Evolutionary conservation across 2,797 vertebrate species (phyloP).

Genomic region (Mus caroli): DNA sequence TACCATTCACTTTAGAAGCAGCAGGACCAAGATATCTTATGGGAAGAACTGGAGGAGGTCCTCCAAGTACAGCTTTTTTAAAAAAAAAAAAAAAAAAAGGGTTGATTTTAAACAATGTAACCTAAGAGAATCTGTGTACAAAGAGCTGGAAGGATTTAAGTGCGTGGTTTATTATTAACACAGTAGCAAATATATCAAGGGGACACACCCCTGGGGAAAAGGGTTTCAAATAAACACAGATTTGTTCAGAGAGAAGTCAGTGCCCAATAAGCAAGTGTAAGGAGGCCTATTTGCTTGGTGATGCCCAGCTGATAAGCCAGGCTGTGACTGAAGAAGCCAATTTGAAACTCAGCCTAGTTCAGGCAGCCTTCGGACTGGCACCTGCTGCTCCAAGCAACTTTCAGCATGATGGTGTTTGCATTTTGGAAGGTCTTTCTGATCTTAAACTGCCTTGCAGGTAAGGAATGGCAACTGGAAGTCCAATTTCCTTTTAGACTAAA

Average conservation of each 20-base stretch:
- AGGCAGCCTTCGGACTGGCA: slow-evolving; percentile 63
- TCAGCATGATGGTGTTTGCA: slow-evolving; percentile 58
- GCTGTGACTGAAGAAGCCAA: slow-evolving; percentile 76
- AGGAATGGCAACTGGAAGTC: slow-evolving; percentile 74
- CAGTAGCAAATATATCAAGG: slow-evolving; percentile 81
- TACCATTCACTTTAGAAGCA: not conserved
- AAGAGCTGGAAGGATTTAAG: slow-evolving; percentile 76
- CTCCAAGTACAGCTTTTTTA: slow-evolving; percentile 52
- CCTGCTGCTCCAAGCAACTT: slow-evolving; percentile 9
- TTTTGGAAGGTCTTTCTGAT: slow-evolving; percentile 85
- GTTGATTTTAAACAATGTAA: slow-evolving; percentile 73
- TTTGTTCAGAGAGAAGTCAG: slow-evolving; percentile 83
- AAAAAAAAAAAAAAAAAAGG: too few relatives aligned
- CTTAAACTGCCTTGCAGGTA: slow-evolving; percentile 87
- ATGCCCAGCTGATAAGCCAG: slow-evolving; percentile 87
- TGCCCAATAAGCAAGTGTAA: slow-evolving; percentile 80
- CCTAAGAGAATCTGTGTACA: slow-evolving; percentile 75
- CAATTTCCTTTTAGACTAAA: slow-evolving; percentile 49
- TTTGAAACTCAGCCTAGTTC: slow-evolving; percentile 72
- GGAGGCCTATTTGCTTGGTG: slow-evolving; percentile 85
- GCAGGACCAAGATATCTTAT: not conserved
- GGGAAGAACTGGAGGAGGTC: not conserved
- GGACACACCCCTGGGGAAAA: slow-evolving; percentile 79
- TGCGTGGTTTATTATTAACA: slow-evolving; percentile 88
- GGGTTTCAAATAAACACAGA: slow-evolving; percentile 85